phyloP scores from a whole-genome alignment of 1,140 invertebrate species.

The Drosophila repletoides region DNA sequence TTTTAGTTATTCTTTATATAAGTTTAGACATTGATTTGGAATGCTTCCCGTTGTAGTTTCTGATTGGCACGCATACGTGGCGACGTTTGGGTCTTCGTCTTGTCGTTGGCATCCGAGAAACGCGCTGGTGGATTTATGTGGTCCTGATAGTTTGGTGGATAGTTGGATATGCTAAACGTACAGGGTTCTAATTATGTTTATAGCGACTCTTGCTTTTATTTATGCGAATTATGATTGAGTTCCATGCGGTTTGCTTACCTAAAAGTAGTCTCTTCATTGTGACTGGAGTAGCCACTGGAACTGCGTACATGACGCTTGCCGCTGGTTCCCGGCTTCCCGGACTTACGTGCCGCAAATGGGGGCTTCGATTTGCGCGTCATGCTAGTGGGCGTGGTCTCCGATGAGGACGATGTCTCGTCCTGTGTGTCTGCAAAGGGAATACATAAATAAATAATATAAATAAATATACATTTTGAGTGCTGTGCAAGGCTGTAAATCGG shows the following conservation, averaged over 20 bases:
- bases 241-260: conserved; percentile 83
- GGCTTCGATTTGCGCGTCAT: conserved; percentile 87
- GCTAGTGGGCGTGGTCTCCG: conserved; percentile 87
- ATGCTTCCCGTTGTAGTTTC: conserved; percentile 86
- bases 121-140: conserved; percentile 89
- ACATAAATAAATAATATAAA: not conserved
- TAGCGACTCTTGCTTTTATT: conserved; percentile 30
- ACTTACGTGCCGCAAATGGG: conserved; percentile 85
- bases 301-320: conserved; percentile 87
- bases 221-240: not conserved
- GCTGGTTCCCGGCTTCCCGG: conserved; percentile 83
- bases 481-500: no score
- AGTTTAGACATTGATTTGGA: conserved; percentile 87
- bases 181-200: conserved; percentile 67
- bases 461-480: not conserved
- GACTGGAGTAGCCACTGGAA: conserved; percentile 89
- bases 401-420: conserved; percentile 88
- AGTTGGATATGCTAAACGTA: conserved; percentile 87
- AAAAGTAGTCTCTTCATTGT: conserved; percentile 92
- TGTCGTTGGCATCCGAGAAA: conserved; percentile 87
- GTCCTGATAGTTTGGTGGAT: conserved; percentile 87
- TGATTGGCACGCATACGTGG: conserved; percentile 83
- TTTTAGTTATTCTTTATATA: conserved; percentile 8
- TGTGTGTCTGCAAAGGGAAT: conserved; percentile 83
- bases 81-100: conserved; percentile 82